A percentile compares a stretch with the other conserved stretches of the same genome.
Conservation (phyloP, 2,888 invertebrate genomes). For the Callyntrura sp. region DNA sequence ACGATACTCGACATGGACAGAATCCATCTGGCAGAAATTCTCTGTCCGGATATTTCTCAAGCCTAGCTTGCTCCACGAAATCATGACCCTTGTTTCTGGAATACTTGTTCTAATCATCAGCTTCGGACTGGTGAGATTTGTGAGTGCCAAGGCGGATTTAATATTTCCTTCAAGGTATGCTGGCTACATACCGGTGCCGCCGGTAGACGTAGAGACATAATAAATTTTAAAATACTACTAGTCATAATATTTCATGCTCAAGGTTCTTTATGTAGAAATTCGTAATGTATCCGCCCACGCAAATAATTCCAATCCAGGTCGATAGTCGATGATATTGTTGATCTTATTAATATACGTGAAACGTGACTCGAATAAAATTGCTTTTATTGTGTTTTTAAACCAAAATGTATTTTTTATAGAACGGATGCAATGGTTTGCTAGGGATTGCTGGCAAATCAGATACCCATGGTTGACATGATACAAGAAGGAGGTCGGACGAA, state of each 20-base stretch:
- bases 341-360: neutral
- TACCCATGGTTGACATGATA: conserved; percentile 83
- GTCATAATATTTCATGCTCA: neutral
- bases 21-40: conserved; percentile 93
- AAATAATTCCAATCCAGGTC: neutral
- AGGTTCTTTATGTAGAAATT: too few species aligned
- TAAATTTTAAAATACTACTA: neutral
- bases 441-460: conserved; percentile 84
- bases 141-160: conserved; percentile 82
- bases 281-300: conserved; percentile 1
- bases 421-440: conserved; percentile 83
- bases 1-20: conserved; percentile 94
- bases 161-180: conserved; percentile 83
- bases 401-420: conserved; percentile 64
- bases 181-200: conserved; percentile 75
- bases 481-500: conserved; percentile 39
- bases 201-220: conserved; percentile 33
- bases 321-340: neutral
- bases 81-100: conserved; percentile 87
- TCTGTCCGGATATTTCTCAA: conserved; percentile 92
- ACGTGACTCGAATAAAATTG: conserved; percentile 1
- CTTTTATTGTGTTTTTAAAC: conserved; percentile 37
- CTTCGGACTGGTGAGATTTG: conserved; percentile 86
- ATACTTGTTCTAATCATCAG: conserved; percentile 86
- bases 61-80: conserved; percentile 88